phyloP scores from a whole-genome alignment of 1,140 invertebrate genomes.

The Colletes gigas region DNA sequence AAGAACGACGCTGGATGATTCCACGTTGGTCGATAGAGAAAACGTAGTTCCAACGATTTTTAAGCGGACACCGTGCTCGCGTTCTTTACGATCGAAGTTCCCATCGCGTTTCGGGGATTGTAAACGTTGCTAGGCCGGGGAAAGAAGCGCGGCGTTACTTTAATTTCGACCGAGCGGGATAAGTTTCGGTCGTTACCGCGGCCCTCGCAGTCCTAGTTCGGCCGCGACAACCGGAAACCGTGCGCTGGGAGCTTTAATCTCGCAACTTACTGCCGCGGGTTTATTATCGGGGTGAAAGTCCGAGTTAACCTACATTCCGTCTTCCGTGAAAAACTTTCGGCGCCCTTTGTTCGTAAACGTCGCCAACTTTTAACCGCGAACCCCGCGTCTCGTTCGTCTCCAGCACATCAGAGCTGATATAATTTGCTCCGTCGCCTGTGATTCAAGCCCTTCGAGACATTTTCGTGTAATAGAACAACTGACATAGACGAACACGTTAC shows the following conservation, averaged over 20 bases:
- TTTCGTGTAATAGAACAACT: too few species aligned
- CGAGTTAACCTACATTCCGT: slow-evolving; percentile 43
- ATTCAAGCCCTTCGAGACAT: too few species aligned
- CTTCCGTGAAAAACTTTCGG: slow-evolving; percentile 37
- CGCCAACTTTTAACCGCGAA: slow-evolving; percentile 10
- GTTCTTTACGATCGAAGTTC: slow-evolving; percentile 52
- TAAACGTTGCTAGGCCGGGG: slow-evolving; percentile 23
- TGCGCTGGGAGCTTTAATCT: slow-evolving; percentile 51
- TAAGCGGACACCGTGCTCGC: slow-evolving; percentile 12
- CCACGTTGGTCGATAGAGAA: background rate
- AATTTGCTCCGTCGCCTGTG: background rate
- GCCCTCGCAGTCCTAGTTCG: background rate
- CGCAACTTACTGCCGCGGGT: slow-evolving; percentile 36
- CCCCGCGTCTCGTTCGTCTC: background rate
- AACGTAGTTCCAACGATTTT: slow-evolving; percentile 16
- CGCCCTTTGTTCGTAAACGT: slow-evolving; percentile 1
- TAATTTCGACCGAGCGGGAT: slow-evolving; percentile 40
- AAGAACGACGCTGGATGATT: background rate
- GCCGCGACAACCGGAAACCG: slow-evolving; percentile 1
- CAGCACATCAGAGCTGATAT: background rate
- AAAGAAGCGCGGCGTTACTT: slow-evolving; percentile 46
- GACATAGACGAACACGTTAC: too few species aligned
- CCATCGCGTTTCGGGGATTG: slow-evolving; percentile 9
- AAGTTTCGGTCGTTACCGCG: background rate
- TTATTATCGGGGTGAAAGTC: slow-evolving; percentile 52